Conservation (phyloP, 2,888 invertebrate species). For the Anarsia innoxiella region DNA sequence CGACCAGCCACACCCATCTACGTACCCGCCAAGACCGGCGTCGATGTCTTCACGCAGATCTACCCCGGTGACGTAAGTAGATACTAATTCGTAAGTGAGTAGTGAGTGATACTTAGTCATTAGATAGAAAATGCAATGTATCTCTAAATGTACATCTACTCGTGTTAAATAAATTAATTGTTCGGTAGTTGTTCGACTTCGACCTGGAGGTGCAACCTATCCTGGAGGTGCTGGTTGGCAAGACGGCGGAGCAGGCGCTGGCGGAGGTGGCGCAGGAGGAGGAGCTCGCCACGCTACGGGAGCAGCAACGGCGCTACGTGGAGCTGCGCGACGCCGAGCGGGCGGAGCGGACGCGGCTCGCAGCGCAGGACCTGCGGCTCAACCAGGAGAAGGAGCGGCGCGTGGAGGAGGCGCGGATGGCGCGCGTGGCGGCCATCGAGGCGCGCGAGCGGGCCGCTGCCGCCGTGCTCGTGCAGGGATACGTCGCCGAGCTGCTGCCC, state of each 20-base stretch:
- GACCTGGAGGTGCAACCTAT: conserved; percentile 93
- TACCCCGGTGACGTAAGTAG: conserved; percentile 87
- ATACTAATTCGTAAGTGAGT: no score
- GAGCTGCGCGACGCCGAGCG: conserved; percentile 85
- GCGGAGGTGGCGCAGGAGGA: conserved; percentile 95
- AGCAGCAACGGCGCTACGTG: conserved; percentile 82
- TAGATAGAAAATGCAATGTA: no score
- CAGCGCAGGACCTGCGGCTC: conserved; percentile 84
- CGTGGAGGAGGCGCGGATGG: conserved; percentile 80
- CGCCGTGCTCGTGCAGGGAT: conserved; percentile 87
- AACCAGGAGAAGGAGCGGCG: conserved; percentile 83
- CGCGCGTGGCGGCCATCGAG: conserved; percentile 79
- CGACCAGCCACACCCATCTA: conserved; percentile 87
- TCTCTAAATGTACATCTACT: background rate
- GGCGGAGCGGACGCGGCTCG: conserved; percentile 86
- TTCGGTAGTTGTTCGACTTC: conserved; percentile 89
- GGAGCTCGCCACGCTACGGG: conserved; percentile 86
- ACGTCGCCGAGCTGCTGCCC: conserved; percentile 90
- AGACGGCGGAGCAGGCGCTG: conserved; percentile 91
- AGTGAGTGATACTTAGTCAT: background rate
- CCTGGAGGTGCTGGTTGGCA: conserved; percentile 90
- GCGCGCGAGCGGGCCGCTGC: conserved; percentile 89
- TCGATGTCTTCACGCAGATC: conserved; percentile 90
- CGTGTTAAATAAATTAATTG: no score
- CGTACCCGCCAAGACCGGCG: conserved; percentile 86